phyloP scores from a whole-genome alignment of 2,888 invertebrate genomes.

The Cenopis cana region DNA sequence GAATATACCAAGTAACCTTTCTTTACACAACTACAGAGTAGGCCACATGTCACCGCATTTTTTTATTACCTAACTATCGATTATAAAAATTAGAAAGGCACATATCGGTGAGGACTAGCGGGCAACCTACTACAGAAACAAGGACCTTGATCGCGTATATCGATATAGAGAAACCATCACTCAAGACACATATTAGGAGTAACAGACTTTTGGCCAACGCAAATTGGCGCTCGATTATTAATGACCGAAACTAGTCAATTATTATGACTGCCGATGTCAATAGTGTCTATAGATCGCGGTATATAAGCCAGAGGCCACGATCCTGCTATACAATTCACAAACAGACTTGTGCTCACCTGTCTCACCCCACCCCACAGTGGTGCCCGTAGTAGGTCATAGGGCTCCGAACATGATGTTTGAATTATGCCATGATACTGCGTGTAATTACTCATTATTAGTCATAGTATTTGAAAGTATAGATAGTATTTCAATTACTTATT shows the following conservation, averaged over 20 bases:
- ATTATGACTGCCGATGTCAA: background rate
- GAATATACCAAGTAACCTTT: background rate
- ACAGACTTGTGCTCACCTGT: too few relatives aligned
- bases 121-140: conserved; percentile 12
- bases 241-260: background rate
- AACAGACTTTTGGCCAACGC: too few relatives aligned
- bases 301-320: too few relatives aligned
- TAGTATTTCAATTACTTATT: too few relatives aligned
- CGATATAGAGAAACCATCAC: background rate
- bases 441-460: too few relatives aligned
- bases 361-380: too few relatives aligned
- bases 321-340: too few relatives aligned
- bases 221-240: background rate
- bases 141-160: background rate
- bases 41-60: background rate
- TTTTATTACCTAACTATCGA: background rate
- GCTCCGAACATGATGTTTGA: too few relatives aligned
- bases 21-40: background rate
- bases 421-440: too few relatives aligned
- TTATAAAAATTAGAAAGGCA: conserved; percentile 12
- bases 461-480: too few relatives aligned
- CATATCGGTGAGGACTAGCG: conserved; percentile 25
- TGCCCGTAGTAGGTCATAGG: too few relatives aligned
- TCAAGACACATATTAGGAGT: background rate
- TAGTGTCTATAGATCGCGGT: too few relatives aligned